Base-by-base conservation (phyloP, 1,140 invertebrate species). In the Bombus haemorrhoidalis region DNA sequence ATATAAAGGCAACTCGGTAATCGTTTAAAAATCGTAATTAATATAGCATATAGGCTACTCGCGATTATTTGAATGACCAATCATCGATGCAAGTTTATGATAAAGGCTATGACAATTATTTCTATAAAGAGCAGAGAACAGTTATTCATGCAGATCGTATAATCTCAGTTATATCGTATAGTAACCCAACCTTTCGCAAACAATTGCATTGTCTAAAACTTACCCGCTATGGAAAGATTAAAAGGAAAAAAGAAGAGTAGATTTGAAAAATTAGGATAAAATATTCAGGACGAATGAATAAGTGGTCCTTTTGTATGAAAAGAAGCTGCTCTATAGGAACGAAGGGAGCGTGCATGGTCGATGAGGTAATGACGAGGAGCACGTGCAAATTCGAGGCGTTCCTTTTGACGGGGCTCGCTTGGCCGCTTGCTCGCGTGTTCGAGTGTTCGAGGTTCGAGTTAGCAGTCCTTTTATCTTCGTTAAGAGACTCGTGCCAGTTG, bases 401-500 rank as follows among this genome's bases (percentile, higher is more conserved):
- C 57, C 68, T 85, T 80, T 85, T 43, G 76, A n/a, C 53, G 82
- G 34, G n/a, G 39, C 41, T 72, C 37, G 69, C 39, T 72, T 39
- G 69, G 69, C 34, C 32, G 25, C 37, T 66, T 28, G 74, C 25
- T 80, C 66, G 83, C 83, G 83, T 85, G 83, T 85, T 80, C 66
- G 68, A 64, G 76, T 59, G 66, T 72, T 80, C 76, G 66, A 72
- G 76, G 66, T 72, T 80, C 76, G 66, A 72, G 76, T 80, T 84
- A 85, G 68, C 68, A 80, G 83, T 72, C 66, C 77, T 85, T 85
- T 85, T 80, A 85, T 85, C 83, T 85, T 80, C 84, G 84, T 85
- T 81, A 81, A 85, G 77, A 85, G 78, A 85, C 78, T 81, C 78
- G 71, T 85, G 79, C 37, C 84, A 62, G 43, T 32, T 22, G 32